Percentiles rank a stretch among this genome's conserved stretches.
These are phyloP conservation scores for Cariama cristata DNA, from an alignment of 2,113 vertebrate species.

Conservation along the genomic window DNA sequence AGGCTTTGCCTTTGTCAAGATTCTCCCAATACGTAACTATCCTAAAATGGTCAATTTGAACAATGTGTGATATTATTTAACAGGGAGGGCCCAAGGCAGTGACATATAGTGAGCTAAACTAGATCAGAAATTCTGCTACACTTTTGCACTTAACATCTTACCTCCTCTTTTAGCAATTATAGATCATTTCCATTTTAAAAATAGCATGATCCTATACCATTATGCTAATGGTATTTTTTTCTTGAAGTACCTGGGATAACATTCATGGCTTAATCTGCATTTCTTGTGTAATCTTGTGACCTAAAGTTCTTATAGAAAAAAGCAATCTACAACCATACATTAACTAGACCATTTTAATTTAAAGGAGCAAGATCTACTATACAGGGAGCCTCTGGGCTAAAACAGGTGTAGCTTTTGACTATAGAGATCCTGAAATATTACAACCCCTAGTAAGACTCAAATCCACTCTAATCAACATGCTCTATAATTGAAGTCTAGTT, in stretches of 20 bases:
- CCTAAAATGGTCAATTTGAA: not conserved
- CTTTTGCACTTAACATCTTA: not conserved
- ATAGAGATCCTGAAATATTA: not conserved
- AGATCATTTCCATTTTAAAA: not conserved
- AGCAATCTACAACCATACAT: not conserved
- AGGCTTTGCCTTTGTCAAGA: not conserved
- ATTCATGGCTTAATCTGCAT: not conserved
- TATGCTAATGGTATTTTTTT: not conserved
- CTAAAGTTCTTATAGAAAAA: not conserved
- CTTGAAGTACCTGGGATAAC: not conserved
- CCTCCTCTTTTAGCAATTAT: slow-evolving; percentile 10
- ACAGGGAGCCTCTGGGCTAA: not conserved
- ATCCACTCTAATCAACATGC: not conserved
- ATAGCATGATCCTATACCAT: not conserved
- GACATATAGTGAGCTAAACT: not conserved
- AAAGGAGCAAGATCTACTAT: not conserved
- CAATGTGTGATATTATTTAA: not conserved
- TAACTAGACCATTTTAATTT: not conserved
- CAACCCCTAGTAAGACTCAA: not conserved
- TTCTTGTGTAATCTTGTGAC: not conserved
- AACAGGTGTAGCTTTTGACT: not conserved
- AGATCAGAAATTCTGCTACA: not conserved
- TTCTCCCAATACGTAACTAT: not conserved
- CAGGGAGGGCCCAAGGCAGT: not conserved
- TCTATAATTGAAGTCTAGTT: not conserved